A percentile compares a stretch with the other conserved stretches of the same genome.
These are phyloP conservation scores for Drosophila yakuba DNA, from an alignment of 1,140 invertebrate species.

Conservation along the genomic window DNA sequence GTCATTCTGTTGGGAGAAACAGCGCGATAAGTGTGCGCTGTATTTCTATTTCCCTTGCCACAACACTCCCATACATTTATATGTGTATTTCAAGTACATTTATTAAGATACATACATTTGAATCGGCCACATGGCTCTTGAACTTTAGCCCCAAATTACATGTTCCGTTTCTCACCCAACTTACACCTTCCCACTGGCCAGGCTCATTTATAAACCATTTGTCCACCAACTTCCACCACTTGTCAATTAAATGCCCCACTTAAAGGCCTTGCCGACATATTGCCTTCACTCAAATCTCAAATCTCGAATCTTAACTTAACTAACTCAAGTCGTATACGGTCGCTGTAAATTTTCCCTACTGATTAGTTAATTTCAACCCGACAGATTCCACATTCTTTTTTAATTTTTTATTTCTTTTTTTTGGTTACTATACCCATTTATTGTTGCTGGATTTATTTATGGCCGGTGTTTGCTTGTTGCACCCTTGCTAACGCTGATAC, in stretches of 20 bases:
- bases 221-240: slow-evolving; percentile 28
- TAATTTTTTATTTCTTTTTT: background rate
- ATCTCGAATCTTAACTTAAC: slow-evolving; percentile 17
- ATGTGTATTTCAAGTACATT: slow-evolving; percentile 8
- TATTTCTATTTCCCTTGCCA: slow-evolving; percentile 25
- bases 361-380: slow-evolving; percentile 20
- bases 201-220: slow-evolving; percentile 42
- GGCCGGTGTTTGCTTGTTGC: slow-evolving; percentile 10
- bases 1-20: slow-evolving; percentile 27
- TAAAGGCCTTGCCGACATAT: slow-evolving; percentile 2
- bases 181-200: slow-evolving; percentile 2
- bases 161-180: background rate
- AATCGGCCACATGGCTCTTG: slow-evolving; percentile 38
- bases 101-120: slow-evolving; percentile 39
- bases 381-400: background rate
- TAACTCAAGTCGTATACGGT: slow-evolving; percentile 22
- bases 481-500: slow-evolving; percentile 25
- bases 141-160: slow-evolving; percentile 48
- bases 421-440: slow-evolving; percentile 21
- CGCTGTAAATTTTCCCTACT: slow-evolving; percentile 35
- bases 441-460: slow-evolving; percentile 45
- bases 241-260: slow-evolving; percentile 39
- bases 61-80: slow-evolving; percentile 1
- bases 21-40: slow-evolving; percentile 23
- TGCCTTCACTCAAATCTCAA: background rate